Percentiles rank a stretch among this genome's conserved stretches.
Conservation (phyloP, 2,113 vertebrate genomes). For the Rhynchomys soricoides region DNA sequence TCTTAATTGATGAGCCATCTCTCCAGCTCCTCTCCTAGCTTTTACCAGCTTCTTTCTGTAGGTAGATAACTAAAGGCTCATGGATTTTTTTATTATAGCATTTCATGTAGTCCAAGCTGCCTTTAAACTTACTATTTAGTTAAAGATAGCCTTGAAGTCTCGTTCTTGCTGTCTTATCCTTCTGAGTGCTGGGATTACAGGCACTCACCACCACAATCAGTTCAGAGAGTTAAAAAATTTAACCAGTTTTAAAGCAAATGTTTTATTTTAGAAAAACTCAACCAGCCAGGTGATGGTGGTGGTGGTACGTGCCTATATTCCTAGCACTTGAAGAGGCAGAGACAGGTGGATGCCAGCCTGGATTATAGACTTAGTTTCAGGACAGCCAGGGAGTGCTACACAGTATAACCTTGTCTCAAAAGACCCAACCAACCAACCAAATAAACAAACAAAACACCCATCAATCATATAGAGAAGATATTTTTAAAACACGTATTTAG, state of each 20-base stretch:
- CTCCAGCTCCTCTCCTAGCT: background rate
- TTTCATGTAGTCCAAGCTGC: background rate
- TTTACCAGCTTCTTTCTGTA: slow-evolving; percentile 1
- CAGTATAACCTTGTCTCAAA: background rate
- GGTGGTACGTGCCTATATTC: background rate
- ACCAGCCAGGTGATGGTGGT: background rate
- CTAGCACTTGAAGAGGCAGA: background rate
- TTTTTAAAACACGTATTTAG: background rate
- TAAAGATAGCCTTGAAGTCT: background rate
- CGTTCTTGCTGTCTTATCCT: background rate
- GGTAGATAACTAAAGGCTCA: background rate
- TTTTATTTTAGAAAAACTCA: background rate
- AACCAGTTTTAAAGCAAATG: background rate
- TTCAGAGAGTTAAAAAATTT: background rate
- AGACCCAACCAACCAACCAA: background rate
- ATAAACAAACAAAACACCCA: background rate
- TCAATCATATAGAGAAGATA: background rate
- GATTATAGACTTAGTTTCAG: background rate
- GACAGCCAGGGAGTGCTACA: background rate
- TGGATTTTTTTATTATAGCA: background rate
- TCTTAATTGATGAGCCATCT: background rate
- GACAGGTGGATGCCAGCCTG: background rate
- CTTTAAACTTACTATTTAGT: background rate
- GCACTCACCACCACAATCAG: background rate
- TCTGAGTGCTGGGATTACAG: background rate